These are phyloP conservation scores for Loripinus fragilis DNA, from an alignment of 2,888 invertebrate genomes.

Conservation along the genomic window DNA sequence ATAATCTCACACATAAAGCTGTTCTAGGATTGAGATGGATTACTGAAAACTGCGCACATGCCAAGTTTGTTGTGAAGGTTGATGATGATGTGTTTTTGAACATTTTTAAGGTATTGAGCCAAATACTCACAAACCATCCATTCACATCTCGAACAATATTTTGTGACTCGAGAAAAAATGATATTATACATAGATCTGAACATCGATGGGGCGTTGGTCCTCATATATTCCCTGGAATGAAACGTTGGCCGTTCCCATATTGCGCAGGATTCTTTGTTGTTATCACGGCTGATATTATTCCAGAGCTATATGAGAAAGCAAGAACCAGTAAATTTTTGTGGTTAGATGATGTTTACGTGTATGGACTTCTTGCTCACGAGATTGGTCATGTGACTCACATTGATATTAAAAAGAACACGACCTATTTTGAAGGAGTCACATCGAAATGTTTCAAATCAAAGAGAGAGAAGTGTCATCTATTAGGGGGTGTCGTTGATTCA, in stretches of 20 bases:
- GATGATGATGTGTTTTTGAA: slow-evolving; percentile 78
- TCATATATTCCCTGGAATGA: slow-evolving; percentile 70
- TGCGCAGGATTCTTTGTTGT: slow-evolving; percentile 80
- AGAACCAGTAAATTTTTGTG: no score
- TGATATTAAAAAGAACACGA: no score
- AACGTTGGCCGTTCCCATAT: slow-evolving; percentile 73
- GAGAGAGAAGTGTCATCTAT: no score
- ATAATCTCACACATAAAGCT: slow-evolving; percentile 75
- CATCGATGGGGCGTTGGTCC: slow-evolving; percentile 73
- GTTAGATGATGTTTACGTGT: no score
- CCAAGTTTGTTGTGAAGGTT: slow-evolving; percentile 69
- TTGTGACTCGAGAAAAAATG: slow-evolving; percentile 65
- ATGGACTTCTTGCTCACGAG: no score
- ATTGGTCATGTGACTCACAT: no score
- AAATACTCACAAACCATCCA: slow-evolving; percentile 58
- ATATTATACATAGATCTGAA: slow-evolving; percentile 66
- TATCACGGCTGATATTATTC: slow-evolving; percentile 72
- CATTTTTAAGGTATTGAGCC: slow-evolving; percentile 68
- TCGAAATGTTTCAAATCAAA: no score
- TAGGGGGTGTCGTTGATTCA: no score
- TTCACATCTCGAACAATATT: slow-evolving; percentile 61
- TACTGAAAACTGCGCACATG: slow-evolving; percentile 67
- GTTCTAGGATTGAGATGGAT: slow-evolving; percentile 73
- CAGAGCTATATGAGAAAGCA: slow-evolving; percentile 76
- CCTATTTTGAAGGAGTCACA: no score